Evolutionary conservation across 1,140 invertebrate species (phyloP).

Genomic region (Xylocopa sonorina): DNA sequence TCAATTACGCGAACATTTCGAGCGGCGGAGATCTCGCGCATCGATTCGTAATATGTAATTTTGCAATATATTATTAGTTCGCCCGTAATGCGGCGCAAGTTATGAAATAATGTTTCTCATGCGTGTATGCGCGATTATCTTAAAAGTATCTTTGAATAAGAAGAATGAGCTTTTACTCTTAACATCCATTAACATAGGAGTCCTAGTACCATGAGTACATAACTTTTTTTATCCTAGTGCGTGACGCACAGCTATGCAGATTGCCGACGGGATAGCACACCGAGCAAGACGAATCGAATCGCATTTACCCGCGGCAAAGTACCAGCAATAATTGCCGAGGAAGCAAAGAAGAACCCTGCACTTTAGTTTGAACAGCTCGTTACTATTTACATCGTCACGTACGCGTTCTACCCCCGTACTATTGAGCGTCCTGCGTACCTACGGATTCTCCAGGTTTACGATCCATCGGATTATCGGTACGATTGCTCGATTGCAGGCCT

Average conservation of each 20-base stretch:
- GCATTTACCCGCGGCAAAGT: constrained; percentile 46
- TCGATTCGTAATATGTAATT: constrained; percentile 33
- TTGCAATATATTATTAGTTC: constrained; percentile 42
- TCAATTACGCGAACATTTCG: constrained; percentile 33
- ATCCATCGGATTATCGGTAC: neutral
- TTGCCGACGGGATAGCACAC: constrained; percentile 46
- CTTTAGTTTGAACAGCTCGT: constrained; percentile 15
- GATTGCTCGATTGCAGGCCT: neutral
- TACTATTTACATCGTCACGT: neutral
- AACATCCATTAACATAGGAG: constrained; percentile 63
- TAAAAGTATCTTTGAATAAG: constrained; percentile 63
- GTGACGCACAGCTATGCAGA: constrained; percentile 60
- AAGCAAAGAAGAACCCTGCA: constrained; percentile 20
- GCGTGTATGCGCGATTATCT: constrained; percentile 57
- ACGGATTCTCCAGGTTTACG: neutral
- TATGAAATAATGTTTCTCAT: constrained; percentile 55
- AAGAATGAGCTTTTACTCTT: constrained; percentile 68
- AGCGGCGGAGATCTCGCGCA: neutral
- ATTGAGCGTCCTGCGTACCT: neutral
- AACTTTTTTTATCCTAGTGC: constrained; percentile 56
- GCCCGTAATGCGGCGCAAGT: constrained; percentile 36
- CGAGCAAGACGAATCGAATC: constrained; percentile 65
- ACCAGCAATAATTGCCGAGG: constrained; percentile 50
- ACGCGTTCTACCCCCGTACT: too few relatives aligned
- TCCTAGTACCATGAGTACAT: constrained; percentile 33